Base-by-base conservation (phyloP, 2,888 invertebrate genomes). In the Acronicta leporina region DNA sequence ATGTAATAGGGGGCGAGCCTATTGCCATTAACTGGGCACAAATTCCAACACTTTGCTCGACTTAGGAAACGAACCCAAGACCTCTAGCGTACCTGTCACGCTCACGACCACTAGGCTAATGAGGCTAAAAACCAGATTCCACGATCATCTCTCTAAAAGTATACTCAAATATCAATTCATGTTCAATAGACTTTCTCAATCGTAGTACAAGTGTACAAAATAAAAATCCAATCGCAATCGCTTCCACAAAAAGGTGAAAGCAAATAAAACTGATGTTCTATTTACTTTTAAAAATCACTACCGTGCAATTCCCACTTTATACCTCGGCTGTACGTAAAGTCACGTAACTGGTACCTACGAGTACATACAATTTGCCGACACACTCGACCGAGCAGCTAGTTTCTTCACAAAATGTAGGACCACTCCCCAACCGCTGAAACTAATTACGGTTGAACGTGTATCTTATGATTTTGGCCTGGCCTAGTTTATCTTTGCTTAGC, bases 231-330 rank as follows among this genome's bases (percentile, higher is more conserved):
- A 56, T 54, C 49, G 15, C 48, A 61, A 49, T 35, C 10, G 49
- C 49, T 49, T 45, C 52, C 38, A 53, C 68, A 44, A 33, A 49
- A 44, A 14, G 0, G 49, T 61, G 46, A 46, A 60, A 40, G 38
- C 13, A 72, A 60, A 72, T 47, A 59, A 66, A 67, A 40, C 7
- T 9, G 15, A 20, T 63, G 45, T 63, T 48, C 47, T 73, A 70
- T 77, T 75, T 75, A 65, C 62, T 65, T 67, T 70, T 60, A 53
- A 70, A 67, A 70, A 77, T 67, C 75, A 64, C 45, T 55, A 53
- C 38, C 27, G 48, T 53, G 59, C 65, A 58, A 64, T 66, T 63
- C 62, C 27, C 46, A 51, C 52, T 49, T 70, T 77, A 70, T 63
- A 55, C 75, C 57, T 41, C 14, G 30, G 25, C 50, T 59, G 43